Conservation (phyloP, 1,140 invertebrate species). For the Dysdera silvatica region DNA sequence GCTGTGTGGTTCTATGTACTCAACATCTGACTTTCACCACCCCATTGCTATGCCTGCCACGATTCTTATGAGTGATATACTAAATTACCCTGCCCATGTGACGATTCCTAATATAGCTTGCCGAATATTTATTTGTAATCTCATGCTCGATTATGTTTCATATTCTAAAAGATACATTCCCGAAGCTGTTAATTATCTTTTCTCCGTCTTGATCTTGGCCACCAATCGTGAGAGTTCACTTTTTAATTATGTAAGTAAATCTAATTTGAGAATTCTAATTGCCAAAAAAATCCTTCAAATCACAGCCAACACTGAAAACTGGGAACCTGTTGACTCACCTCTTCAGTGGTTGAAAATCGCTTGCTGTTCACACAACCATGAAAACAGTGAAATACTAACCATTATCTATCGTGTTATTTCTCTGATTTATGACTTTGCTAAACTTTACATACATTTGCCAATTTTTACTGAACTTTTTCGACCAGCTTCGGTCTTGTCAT, state of each 20-base stretch:
- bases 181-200: conserved; percentile 40
- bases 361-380: background rate
- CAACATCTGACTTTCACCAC: conserved; percentile 81
- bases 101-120: conserved; percentile 59
- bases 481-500: conserved; percentile 33
- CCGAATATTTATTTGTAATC: conserved; percentile 65
- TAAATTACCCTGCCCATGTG: conserved; percentile 55
- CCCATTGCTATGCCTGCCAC: conserved; percentile 72
- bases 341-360: background rate
- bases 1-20: conserved; percentile 57
- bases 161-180: conserved; percentile 75
- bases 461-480: conserved; percentile 41
- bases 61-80: conserved; percentile 72
- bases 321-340: background rate
- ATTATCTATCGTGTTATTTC: conserved; percentile 21
- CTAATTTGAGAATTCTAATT: background rate
- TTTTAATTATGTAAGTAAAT: background rate
- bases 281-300: background rate
- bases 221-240: background rate
- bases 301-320: background rate
- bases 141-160: conserved; percentile 67
- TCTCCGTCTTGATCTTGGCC: background rate
- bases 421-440: conserved; percentile 35
- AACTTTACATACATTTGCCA: conserved; percentile 39
- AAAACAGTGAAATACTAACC: conserved; percentile 5